Percentiles rank a stretch among this genome's conserved stretches.
These are phyloP conservation scores for Peromyscus aztecus DNA, from an alignment of 2,797 vertebrate species.

Conservation along the genomic window DNA sequence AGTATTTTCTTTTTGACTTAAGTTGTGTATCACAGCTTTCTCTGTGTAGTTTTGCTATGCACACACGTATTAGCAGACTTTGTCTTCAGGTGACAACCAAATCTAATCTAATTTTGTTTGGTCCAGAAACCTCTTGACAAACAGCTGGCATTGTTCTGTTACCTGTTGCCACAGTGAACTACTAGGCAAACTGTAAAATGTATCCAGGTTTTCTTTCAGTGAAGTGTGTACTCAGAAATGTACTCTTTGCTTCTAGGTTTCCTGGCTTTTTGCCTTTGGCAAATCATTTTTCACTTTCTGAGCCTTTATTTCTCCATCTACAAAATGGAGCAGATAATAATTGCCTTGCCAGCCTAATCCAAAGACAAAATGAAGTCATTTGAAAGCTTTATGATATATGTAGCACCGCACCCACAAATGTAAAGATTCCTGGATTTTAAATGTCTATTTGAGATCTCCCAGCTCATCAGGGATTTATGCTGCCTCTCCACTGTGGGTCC, in stretches of 20 bases:
- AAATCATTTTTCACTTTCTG: slow-evolving; percentile 36
- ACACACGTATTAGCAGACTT: background rate
- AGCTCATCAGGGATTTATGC: background rate
- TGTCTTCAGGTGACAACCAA: slow-evolving; percentile 49
- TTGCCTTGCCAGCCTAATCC: background rate
- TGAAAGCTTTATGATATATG: background rate
- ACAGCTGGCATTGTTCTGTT: background rate
- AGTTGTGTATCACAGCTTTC: background rate
- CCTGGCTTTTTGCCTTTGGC: slow-evolving; percentile 9
- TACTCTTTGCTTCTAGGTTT: slow-evolving; percentile 43
- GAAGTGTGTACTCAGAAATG: slow-evolving; percentile 48
- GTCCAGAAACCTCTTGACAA: slow-evolving; percentile 51
- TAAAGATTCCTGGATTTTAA: background rate
- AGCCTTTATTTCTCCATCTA: slow-evolving; percentile 49
- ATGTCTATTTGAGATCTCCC: background rate
- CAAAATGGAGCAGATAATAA: background rate
- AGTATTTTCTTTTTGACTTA: slow-evolving; percentile 45
- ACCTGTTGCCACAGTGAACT: slow-evolving; percentile 29
- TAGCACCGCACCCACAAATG: background rate
- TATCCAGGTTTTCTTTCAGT: slow-evolving; percentile 33
- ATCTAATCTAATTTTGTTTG: slow-evolving; percentile 49
- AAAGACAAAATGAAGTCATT: slow-evolving; percentile 22
- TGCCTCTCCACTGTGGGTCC: background rate
- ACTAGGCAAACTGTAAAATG: slow-evolving; percentile 20
- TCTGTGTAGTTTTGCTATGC: background rate